Percentiles rank a stretch among this genome's conserved stretches.
Conservation (phyloP, 1,140 invertebrate genomes). For the Argopecten irradians region DNA sequence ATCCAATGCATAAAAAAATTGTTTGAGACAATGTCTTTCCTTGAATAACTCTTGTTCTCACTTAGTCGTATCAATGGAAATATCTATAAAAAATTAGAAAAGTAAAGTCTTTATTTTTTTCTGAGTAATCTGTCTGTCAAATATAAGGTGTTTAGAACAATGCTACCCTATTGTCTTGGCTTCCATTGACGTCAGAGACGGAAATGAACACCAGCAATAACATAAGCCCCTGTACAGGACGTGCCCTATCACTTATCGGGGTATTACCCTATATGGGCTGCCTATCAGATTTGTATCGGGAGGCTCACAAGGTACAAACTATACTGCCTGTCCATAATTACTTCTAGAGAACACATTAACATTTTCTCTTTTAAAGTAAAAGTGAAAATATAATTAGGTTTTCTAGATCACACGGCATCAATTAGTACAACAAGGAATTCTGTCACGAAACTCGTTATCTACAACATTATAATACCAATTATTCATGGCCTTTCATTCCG, state of each 20-base stretch:
- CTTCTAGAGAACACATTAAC: background rate
- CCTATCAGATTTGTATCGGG: background rate
- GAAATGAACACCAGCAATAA: slow-evolving; percentile 4
- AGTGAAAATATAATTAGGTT: background rate
- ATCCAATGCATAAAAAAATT: background rate
- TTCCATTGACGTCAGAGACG: background rate
- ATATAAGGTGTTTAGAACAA: background rate
- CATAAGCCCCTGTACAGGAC: background rate
- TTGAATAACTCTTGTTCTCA: background rate
- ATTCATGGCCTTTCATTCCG: background rate
- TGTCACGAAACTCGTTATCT: background rate
- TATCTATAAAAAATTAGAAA: background rate
- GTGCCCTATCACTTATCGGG: background rate
- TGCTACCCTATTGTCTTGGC: background rate
- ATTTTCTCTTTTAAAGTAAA: background rate
- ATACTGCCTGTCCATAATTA: background rate
- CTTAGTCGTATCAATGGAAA: background rate
- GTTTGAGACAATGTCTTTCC: background rate
- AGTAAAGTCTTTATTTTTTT: background rate
- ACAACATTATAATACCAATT: background rate
- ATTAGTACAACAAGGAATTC: background rate
- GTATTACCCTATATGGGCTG: background rate
- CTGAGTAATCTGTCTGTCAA: background rate
- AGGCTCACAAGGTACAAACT: background rate
- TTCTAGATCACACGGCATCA: background rate